Evolutionary conservation across 2,888 invertebrate species (phyloP).

Genomic region (Machimus rusticus): DNA sequence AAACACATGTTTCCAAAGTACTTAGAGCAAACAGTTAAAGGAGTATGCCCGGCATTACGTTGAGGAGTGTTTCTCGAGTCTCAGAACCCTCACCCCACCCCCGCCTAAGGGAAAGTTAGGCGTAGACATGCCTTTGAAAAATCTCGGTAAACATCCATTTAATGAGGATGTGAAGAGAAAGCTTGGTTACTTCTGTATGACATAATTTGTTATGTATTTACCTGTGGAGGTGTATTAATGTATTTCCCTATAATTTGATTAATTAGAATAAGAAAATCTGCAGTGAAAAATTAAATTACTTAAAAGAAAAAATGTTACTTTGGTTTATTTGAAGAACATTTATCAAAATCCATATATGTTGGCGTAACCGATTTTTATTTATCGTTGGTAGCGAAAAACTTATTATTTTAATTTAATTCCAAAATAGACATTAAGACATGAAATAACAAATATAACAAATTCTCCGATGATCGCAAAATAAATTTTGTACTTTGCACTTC

Average conservation of each 20-base stretch:
- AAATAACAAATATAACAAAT: no score
- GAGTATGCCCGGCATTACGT: neutral
- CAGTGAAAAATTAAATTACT: neutral
- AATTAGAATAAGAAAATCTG: neutral
- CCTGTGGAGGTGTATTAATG: neutral
- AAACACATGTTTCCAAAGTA: constrained; percentile 41
- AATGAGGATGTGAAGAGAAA: neutral
- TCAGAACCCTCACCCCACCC: neutral
- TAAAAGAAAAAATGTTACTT: neutral
- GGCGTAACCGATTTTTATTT: no score
- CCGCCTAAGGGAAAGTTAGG: neutral
- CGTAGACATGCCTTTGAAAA: neutral
- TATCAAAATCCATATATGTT: no score
- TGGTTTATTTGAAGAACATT: neutral
- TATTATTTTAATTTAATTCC: no score
- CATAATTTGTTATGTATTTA: neutral
- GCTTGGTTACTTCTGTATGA: neutral
- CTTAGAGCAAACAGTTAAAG: constrained; percentile 41
- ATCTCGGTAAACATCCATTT: neutral
- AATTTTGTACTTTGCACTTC: no score
- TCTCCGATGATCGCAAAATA: no score
- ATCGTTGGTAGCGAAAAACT: no score
- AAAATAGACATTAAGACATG: no score
- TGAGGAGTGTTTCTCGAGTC: neutral
- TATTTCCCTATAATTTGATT: neutral